A percentile compares a stretch with the other conserved stretches of the same genome.
phyloP scores from a whole-genome alignment of 2,797 vertebrate species.

The Anguilla anguilla region DNA sequence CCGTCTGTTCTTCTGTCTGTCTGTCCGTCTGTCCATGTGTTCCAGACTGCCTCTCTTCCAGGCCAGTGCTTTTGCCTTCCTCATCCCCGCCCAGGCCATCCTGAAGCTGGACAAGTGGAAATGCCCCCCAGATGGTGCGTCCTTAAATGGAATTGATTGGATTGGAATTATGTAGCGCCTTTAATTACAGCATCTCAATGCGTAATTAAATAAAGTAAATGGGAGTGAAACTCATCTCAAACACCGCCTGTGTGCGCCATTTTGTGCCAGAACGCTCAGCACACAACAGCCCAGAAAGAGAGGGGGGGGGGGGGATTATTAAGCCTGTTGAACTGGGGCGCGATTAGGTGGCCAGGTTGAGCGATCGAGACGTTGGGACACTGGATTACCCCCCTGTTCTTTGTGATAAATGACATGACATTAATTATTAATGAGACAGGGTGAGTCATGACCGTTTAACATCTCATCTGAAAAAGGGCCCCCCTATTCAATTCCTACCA shows the following conservation, averaged over 20 bases:
- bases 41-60: conserved; percentile 91
- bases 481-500: too few relatives aligned
- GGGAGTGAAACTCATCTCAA: not conserved
- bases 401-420: not conserved
- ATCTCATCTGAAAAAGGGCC: too few relatives aligned
- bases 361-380: too few relatives aligned
- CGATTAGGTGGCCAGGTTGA: too few relatives aligned
- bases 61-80: conserved; percentile 91
- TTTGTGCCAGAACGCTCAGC: too few relatives aligned
- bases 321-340: too few relatives aligned
- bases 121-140: conserved; percentile 85
- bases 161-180: not conserved
- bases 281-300: too few relatives aligned
- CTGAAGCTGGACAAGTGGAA: conserved; percentile 89
- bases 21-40: not conserved
- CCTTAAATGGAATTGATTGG: not conserved
- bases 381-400: not conserved
- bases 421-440: not conserved
- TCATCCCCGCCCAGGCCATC: conserved; percentile 91
- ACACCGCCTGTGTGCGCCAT: not conserved
- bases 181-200: not conserved
- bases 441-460: too few relatives aligned
- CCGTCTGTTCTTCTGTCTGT: not conserved
- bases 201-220: not conserved
- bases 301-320: too few relatives aligned